phyloP scores from a whole-genome alignment of 2,797 vertebrate genomes.

The Gymnoscopelus microlampas region DNA sequence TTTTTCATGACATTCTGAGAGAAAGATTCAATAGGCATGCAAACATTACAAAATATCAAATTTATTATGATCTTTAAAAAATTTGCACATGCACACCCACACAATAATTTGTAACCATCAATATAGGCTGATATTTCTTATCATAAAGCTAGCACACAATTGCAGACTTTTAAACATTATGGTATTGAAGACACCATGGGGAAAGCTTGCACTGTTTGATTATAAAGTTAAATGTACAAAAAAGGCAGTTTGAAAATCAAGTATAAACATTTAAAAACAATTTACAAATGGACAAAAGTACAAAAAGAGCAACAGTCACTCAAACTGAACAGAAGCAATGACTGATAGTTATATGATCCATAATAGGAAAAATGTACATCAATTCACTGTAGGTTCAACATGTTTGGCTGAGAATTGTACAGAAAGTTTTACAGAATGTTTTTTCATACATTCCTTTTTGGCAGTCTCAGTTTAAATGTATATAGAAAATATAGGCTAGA shows the following conservation, averaged over 20 bases:
- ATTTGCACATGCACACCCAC: constrained; percentile 95
- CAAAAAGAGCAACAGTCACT: constrained; percentile 92
- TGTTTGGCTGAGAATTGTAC: constrained; percentile 75
- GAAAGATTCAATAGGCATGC: constrained; percentile 41
- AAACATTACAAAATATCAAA: constrained; percentile 95
- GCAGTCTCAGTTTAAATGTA: constrained; percentile 81
- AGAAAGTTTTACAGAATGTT: constrained; percentile 79
- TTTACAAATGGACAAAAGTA: constrained; percentile 99
- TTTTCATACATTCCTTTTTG: constrained; percentile 84
- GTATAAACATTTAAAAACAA: constrained; percentile 99
- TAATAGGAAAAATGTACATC: constrained; percentile 51
- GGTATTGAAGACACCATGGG: constrained; percentile 95
- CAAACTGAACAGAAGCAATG: constrained; percentile 81
- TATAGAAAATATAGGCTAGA: constrained; percentile 57
- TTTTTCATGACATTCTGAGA: neutral
- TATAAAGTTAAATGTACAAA: constrained; percentile 99
- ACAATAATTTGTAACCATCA: constrained; percentile 91
- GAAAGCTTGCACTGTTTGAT: constrained; percentile 91
- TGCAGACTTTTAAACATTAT: constrained; percentile 90
- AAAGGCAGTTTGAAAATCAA: constrained; percentile 99
- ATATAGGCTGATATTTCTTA: constrained; percentile 85
- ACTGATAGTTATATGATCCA: constrained; percentile 64
- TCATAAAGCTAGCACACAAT: constrained; percentile 90
- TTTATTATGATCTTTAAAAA: constrained; percentile 91
- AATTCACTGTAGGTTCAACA: constrained; percentile 53